These are phyloP conservation scores for Harlomillsia oculata DNA, from an alignment of 1,140 invertebrate genomes.

Conservation along the genomic window DNA sequence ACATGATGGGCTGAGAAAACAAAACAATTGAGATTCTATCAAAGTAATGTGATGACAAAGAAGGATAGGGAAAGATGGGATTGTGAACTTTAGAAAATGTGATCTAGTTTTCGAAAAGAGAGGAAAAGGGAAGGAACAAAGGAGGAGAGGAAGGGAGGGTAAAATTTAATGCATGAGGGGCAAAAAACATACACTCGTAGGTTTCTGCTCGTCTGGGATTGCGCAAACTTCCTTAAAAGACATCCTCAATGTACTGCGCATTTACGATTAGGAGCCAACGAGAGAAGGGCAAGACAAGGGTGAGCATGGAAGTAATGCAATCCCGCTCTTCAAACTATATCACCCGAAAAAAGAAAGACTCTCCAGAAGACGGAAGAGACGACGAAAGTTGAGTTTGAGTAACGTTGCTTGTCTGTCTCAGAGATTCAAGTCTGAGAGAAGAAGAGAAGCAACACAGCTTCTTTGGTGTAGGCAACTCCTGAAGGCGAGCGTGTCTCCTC, in stretches of 20 bases:
- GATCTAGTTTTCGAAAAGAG: too few relatives aligned
- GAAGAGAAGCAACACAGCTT: neutral
- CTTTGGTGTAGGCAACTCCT: neutral
- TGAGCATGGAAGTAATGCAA: neutral
- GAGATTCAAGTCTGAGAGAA: neutral
- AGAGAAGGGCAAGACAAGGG: slow-evolving; percentile 6
- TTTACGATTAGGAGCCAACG: slow-evolving; percentile 26
- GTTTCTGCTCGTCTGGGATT: slow-evolving; percentile 32
- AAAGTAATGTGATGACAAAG: too few relatives aligned
- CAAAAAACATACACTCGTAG: slow-evolving; percentile 31
- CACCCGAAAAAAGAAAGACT: neutral
- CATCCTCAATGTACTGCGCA: slow-evolving; percentile 33
- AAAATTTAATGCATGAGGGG: slow-evolving; percentile 14
- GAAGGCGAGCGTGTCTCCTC: slow-evolving; percentile 4
- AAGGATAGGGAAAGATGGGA: too few relatives aligned
- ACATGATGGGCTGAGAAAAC: too few relatives aligned
- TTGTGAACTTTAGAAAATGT: too few relatives aligned
- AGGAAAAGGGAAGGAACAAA: slow-evolving; percentile 14
- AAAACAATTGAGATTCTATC: too few relatives aligned
- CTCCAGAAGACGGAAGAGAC: too few relatives aligned
- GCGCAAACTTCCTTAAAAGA: slow-evolving; percentile 34
- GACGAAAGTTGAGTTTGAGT: too few relatives aligned
- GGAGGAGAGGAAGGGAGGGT: slow-evolving; percentile 10
- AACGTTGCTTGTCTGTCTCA: too few relatives aligned
- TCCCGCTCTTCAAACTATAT: neutral